Base-by-base conservation (phyloP, 2,888 invertebrate species). In the Troglohyphantes excavatus region DNA sequence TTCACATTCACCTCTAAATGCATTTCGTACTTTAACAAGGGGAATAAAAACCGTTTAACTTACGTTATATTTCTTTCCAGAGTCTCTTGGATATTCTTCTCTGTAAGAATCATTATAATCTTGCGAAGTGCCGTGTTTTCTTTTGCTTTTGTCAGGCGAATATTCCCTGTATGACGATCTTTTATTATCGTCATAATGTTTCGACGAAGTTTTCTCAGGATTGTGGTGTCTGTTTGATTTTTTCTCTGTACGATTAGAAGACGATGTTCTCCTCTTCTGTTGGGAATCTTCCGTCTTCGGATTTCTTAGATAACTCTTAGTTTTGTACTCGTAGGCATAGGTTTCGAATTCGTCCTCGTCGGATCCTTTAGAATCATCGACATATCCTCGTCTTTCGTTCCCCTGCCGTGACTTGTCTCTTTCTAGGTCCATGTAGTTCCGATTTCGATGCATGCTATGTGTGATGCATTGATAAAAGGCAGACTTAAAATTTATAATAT, bases 301-400 rank as follows among this genome's bases (percentile, higher is more conserved):
- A 17, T 79, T 59, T 29, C 39, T 75, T 1, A 23, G 0, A 23
- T 53, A 70, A 21, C 26, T 65, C 13, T 46, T 9, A 5, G 13
- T 84, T 59, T 84, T 78, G 26, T 84, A 83, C 27, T 78, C 72
- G 26, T 83, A 90, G 29, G 78, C 23, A 21, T 78, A 83, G 0
- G 46, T 70, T 26, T 90, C 89, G n/a, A 68, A 83, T 23, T 89
- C 88, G 26, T 63, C 61, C 3, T 21, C 21, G 43, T 68, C 75
- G 17, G 53, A 67, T n/a, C n/a, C n/a, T n/a, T n/a, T n/a, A 0
- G 76, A 76, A 17, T 27, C 67, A 9, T 39, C 6, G 13, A 17
- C 0, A 0, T 65, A 61, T 6, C 26, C 23, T n/a, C 23, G 39
- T 17, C 43, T 78, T 17, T 78, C 65, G 39, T 27, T 39, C 13